Evolutionary conservation across 1,140 invertebrate species (phyloP), one percentile per base, ranked within the genome.

Genomic region (Pogonognathellus flavescens): DNA sequence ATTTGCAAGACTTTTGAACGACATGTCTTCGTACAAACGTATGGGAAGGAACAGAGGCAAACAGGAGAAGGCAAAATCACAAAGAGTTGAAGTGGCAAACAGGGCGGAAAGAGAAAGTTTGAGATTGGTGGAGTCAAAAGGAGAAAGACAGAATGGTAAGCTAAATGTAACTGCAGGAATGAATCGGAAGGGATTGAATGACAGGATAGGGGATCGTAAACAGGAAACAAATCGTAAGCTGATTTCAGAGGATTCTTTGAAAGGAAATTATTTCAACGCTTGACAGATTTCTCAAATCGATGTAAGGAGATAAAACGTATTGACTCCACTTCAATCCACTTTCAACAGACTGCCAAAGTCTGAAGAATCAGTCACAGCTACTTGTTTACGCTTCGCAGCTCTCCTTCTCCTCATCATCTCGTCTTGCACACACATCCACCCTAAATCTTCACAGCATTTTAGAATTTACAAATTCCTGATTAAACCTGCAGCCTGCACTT

Each of bases 211-310:
- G 82, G 59, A 62, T 80, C 52, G 76, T 81, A 80, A 60, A 85
- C 76, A 57, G 84, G 84, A 85, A 80, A 25, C 80, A 85, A 80
- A 81, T 85, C 76, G 6, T 80, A 80, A 80, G 55, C 80, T 59
- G 85, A 86, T 86, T 86, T 86, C 50, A 49, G 76, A 82, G 60
- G 52, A 62, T 84, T 41, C 55, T 52, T 70, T 55, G 20, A 86
- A 86, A 84, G 86, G 86, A 86, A 86, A 86, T 86, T 86, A 86
- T 83, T 86, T 84, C 22, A 86, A 82, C 83, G 86, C 83, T 86
- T 86, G 83, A 86, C 59, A 66, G 84, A 84, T 83, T 86, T 80
- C 72, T 22, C 49, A 86, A 86, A 86, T 86, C 84, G 55, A 86
- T 86, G 84, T 66, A 50, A 80, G 31, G 20, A 57, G 66, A 83